Evolutionary conservation across 1,140 invertebrate species (phyloP).

Genomic region (Xylocopa sonorina): DNA sequence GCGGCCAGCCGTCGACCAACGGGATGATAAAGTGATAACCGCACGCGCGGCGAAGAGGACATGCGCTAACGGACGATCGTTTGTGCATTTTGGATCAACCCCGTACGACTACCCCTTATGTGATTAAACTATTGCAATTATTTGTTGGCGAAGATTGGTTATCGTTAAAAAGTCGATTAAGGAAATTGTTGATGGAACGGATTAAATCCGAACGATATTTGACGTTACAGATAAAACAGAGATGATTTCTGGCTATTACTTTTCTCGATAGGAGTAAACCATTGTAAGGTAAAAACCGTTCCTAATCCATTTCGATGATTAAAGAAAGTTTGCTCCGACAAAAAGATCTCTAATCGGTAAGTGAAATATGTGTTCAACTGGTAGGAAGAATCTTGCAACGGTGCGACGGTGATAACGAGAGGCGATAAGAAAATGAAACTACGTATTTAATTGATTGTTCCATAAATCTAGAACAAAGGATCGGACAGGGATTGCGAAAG

Average conservation of each 20-base stretch:
- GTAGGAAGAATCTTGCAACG: not conserved
- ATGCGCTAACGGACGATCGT: not conserved
- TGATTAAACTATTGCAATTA: not conserved
- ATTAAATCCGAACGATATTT: not conserved
- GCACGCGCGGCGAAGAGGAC: slow-evolving; percentile 11
- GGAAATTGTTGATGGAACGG: not conserved
- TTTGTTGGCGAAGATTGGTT: not conserved
- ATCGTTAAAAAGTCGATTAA: not conserved
- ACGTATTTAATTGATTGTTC: not conserved
- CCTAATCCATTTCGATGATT: not conserved
- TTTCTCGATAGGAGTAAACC: no score
- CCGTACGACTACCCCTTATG: no score
- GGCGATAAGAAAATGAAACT: not conserved
- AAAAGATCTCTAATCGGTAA: no score
- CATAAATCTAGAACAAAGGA: not conserved
- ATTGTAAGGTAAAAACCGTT: not conserved
- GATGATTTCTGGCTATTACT: not conserved
- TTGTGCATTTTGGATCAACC: no score
- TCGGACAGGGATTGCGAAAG: not conserved
- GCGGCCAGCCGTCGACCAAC: slow-evolving; percentile 4
- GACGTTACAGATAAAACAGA: not conserved
- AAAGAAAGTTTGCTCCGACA: not conserved
- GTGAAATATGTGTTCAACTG: no score
- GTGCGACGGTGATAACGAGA: not conserved
- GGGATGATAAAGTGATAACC: slow-evolving; percentile 60